Conservation (phyloP, 2,113 vertebrate species). For the Lagopus leucura region DNA sequence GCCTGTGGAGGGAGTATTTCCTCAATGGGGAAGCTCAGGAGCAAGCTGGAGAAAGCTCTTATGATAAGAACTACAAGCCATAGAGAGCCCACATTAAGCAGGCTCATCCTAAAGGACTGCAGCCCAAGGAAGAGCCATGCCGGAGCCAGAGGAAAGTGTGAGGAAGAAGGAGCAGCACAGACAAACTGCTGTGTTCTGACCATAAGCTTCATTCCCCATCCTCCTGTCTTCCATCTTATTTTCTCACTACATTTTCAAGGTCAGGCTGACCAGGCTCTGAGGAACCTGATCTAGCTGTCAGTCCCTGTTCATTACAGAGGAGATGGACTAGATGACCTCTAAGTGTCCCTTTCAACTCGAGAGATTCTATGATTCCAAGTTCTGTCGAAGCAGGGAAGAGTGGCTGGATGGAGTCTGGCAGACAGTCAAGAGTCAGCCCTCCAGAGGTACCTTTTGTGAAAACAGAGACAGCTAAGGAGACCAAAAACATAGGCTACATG, state of each 20-base stretch:
- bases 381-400: not conserved
- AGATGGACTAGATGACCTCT: no score
- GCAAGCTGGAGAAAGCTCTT: not conserved
- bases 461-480: not conserved
- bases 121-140: not conserved
- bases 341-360: no score
- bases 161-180: not conserved
- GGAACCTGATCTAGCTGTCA: no score
- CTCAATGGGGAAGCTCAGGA: not conserved
- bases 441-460: not conserved
- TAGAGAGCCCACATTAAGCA: not conserved
- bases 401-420: not conserved
- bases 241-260: no score
- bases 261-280: no score
- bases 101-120: not conserved
- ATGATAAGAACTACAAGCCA: not conserved
- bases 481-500: not conserved
- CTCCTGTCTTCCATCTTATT: not conserved
- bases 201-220: not conserved
- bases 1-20: not conserved
- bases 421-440: not conserved
- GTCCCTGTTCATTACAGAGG: no score
- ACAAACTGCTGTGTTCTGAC: not conserved
- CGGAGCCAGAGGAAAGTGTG: not conserved
- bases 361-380: not conserved